Conservation (phyloP, 1,140 invertebrate genomes). For the Ostrea denselamellosa region DNA sequence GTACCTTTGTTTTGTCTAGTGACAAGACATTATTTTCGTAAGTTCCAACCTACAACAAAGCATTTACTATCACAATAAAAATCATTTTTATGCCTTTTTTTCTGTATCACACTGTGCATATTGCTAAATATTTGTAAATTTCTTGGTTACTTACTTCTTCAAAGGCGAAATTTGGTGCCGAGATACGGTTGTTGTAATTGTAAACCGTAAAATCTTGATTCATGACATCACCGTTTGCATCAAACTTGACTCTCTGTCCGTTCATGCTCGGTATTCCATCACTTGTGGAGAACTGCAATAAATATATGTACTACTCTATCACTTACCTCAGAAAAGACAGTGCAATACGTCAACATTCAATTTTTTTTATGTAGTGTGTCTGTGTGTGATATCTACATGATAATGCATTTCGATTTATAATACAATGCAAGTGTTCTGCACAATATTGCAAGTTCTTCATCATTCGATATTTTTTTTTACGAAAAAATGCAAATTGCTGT, state of each 20-base stretch:
- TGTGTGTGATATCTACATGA: no score
- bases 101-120: no score
- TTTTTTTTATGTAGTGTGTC: background rate
- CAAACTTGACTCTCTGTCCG: conserved; percentile 63
- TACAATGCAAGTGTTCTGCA: background rate
- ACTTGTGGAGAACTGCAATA: conserved; percentile 52
- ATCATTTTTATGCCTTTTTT: no score
- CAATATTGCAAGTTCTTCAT: background rate
- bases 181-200: conserved; percentile 64
- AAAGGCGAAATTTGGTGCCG: conserved; percentile 53
- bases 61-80: background rate
- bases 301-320: no score
- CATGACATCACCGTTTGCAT: conserved; percentile 66
- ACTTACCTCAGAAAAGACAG: background rate
- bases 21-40: conserved; percentile 59
- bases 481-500: background rate
- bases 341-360: no score
- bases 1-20: conserved; percentile 51
- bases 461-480: background rate
- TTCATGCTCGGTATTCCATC: conserved; percentile 60
- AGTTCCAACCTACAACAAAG: conserved; percentile 65
- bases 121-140: no score
- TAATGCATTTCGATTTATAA: no score
- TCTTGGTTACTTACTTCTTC: conserved; percentile 56
- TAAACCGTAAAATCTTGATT: conserved; percentile 60